Percentiles rank a stretch among this genome's conserved stretches.
These are phyloP conservation scores for Eulemur rubriventer DNA, from an alignment of 2,797 vertebrate species.

Conservation along the genomic window DNA sequence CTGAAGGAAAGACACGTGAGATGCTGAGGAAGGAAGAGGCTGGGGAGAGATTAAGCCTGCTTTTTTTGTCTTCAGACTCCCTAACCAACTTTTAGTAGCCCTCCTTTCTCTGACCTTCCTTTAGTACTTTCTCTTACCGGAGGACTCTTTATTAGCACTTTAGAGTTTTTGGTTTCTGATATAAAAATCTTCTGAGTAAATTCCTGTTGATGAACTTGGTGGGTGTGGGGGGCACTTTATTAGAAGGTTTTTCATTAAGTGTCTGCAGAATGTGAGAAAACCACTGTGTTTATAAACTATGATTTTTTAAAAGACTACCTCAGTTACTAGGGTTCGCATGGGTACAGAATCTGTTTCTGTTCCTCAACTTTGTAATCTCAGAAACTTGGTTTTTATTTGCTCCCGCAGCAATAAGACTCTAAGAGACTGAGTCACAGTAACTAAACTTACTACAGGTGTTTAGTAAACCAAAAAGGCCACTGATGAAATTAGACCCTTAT, in stretches of 20 bases:
- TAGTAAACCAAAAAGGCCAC: background rate
- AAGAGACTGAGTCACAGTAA: background rate
- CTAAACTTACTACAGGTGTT: background rate
- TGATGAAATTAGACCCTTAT: background rate
- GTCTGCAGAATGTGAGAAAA: background rate
- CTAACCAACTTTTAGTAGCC: background rate
- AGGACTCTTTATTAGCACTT: background rate
- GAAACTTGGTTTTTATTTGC: background rate
- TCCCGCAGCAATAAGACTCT: background rate
- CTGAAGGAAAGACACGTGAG: background rate
- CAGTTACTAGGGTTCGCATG: background rate
- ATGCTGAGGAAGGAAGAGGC: background rate
- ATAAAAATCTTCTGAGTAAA: background rate
- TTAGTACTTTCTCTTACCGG: background rate
- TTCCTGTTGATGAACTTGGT: background rate
- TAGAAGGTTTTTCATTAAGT: background rate
- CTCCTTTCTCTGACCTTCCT: background rate
- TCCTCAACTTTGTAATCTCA: background rate
- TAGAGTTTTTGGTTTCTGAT: background rate
- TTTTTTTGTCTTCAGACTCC: background rate
- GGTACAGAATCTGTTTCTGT: background rate
- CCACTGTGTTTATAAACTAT: background rate
- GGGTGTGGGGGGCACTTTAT: background rate
- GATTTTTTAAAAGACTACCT: background rate
- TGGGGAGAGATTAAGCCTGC: background rate